Evolutionary conservation across 1,140 invertebrate species (phyloP).

Genomic region (Mizuhopecten yessoensis): DNA sequence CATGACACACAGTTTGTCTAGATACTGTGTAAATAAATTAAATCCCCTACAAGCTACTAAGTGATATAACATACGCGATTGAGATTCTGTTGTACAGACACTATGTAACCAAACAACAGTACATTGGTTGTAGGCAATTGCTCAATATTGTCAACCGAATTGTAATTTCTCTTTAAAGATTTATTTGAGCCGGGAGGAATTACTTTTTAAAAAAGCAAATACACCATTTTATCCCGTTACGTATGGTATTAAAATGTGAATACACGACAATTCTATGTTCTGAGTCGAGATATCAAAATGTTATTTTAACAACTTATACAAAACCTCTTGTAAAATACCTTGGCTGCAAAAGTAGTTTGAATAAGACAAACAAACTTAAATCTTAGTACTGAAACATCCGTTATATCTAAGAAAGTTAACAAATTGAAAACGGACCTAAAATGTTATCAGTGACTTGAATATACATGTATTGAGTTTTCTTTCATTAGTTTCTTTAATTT

Average conservation of each 20-base stretch:
- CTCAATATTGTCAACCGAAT: not conserved
- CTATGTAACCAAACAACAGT: not conserved
- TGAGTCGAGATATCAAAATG: not conserved
- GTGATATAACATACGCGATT: not conserved
- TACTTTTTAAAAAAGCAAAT: conserved; percentile 15
- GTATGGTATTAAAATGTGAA: not conserved
- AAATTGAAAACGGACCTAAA: too few species aligned
- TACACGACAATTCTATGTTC: not conserved
- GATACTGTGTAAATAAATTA: not conserved
- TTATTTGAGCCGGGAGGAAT: not conserved
- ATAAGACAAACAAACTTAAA: too few species aligned
- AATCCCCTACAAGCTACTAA: not conserved
- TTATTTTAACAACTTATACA: not conserved
- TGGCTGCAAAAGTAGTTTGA: too few species aligned
- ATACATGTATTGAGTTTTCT: too few species aligned
- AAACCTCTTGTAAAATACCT: too few species aligned
- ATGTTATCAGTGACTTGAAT: too few species aligned
- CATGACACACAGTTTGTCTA: not conserved
- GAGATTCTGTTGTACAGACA: not conserved
- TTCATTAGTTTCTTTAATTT: too few species aligned
- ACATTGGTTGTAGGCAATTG: not conserved
- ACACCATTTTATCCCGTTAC: not conserved
- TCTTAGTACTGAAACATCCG: too few species aligned
- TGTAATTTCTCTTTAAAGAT: not conserved
- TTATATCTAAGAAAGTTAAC: too few species aligned